Base-by-base conservation (phyloP, 2,113 vertebrate species). In the Pteropus alecto region DNA sequence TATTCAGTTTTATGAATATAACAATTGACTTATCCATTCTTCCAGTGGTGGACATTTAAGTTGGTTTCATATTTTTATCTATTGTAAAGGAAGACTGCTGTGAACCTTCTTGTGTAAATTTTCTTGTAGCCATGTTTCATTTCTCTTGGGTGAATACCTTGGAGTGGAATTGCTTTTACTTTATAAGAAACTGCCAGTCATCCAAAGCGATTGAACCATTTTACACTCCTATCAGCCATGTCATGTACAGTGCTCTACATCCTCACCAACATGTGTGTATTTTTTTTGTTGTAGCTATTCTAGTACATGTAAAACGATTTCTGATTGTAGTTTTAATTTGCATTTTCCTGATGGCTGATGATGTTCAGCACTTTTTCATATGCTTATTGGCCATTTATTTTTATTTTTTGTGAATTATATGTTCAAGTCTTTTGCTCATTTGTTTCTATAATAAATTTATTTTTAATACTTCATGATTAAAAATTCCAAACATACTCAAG, bases 31-130 rank as follows among this genome's bases (percentile, higher is more conserved):
- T 76, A 60, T 81, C 21, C 54, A 46, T 96, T 94, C 43, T 79
- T 79, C 26, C 26, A 19, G 3, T 71, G 46, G 61, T 61, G 26
- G 54, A 68, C 33, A 26, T 35, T 93, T 83, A 22, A 51, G 21
- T 84, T 87, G 43, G 82, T 77, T 88, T 22, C 79, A 74, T 21
- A 51, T 94, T 86, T 95, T 92, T 88, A 71, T 86, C 38, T 63
- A 9, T 54, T 30, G 33, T 68, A 67, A 92, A 92, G n/a, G 78
- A 81, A 90, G 18, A 77, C 22, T 82, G 26, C 60, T 77, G 0
- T 43, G 67, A 89, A 38, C 18, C 58, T 35, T 84, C 19, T 63
- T 73, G 15, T 22, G 22, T 89, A 33, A 65, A 85, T 94, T 60
- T 78, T 88, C 61, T 61, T 51, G 6, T 46, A 79, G 21, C 30